Evolutionary conservation across 2,888 invertebrate genomes (phyloP), one percentile per base, ranked within the genome.

Genomic region (Pheosia tremula): DNA sequence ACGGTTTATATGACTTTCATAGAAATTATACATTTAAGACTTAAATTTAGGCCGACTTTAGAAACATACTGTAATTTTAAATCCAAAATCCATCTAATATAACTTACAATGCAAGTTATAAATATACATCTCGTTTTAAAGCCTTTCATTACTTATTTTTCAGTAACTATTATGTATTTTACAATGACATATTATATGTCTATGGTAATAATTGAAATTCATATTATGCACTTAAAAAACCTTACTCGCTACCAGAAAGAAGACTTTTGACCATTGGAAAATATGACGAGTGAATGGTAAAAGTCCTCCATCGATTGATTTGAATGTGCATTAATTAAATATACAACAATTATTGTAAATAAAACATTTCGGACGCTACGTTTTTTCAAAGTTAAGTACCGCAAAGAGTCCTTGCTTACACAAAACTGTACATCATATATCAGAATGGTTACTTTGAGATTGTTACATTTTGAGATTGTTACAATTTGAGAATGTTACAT

Each of bases 311-410:
- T 57, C 58, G 63, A 66, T 62, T 43, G 56, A 56, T 62, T 53
- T 59, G 45, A 68, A 68, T 60, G 78, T 79, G 79, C 79, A 76
- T 57, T 61, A 8, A 43, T 43, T 41, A 24, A 24, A 24, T 41
- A 43, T 43, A 43, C 43, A 43, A 43, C 10, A 43, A 43, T 43
- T 59, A 70, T 68, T 78, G 71, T 79, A 80, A 81, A 79, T 78
- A 81, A 79, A 74, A 41, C n/a, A 7, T 72, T 73, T 74, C 79
- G 80, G 82, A 81, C 82, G 82, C 79, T 73, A 72, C 68, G 58
- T 70, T 74, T 63, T 71, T 67, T 62, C 47, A 58, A 55, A 49
- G 59, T 66, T 66, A 68, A 62, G 61, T 62, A 64, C 62, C 58
- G 54, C n/a, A 47, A 50, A 3, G 6, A 50, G 50, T 50, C 50